phyloP scores from a whole-genome alignment of 2,888 invertebrate genomes.

The Timema cristinae region DNA sequence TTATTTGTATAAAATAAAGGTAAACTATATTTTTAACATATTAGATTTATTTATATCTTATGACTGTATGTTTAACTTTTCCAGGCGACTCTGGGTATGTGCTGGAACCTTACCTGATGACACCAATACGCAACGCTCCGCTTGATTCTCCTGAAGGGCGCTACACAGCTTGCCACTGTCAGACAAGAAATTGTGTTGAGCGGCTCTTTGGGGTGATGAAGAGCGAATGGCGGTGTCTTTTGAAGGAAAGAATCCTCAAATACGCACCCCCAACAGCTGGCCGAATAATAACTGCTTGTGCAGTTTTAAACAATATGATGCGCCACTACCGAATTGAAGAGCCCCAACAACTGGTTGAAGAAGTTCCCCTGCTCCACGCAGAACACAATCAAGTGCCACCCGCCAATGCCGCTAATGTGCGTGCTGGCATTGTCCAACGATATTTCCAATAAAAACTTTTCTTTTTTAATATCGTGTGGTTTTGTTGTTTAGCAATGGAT shows the following conservation, averaged over 20 bases:
- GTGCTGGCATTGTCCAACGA: background rate
- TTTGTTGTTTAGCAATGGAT: no score
- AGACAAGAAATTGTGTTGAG: background rate
- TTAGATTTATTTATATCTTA: no score
- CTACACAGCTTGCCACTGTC: background rate
- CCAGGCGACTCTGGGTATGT: constrained; percentile 3
- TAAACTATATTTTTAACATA: no score
- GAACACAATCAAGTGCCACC: background rate
- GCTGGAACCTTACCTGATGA: background rate
- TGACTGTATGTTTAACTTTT: background rate
- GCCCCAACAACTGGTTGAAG: background rate
- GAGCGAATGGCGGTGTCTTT: background rate
- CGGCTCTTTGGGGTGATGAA: background rate
- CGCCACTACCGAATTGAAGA: background rate
- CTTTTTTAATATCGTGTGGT: background rate
- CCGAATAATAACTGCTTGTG: background rate
- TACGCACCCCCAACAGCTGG: background rate
- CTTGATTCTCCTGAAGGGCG: background rate
- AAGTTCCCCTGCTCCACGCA: background rate
- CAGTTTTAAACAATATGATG: constrained; percentile 11
- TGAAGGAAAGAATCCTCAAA: background rate
- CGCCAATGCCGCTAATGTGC: background rate
- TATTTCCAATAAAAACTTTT: background rate
- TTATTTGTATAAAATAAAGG: no score
- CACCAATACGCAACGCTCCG: background rate